A percentile compares a stretch with the other conserved stretches of the same genome.
Evolutionary conservation across 2,113 vertebrate genomes (phyloP).

Genomic region (Lynx canadensis): DNA sequence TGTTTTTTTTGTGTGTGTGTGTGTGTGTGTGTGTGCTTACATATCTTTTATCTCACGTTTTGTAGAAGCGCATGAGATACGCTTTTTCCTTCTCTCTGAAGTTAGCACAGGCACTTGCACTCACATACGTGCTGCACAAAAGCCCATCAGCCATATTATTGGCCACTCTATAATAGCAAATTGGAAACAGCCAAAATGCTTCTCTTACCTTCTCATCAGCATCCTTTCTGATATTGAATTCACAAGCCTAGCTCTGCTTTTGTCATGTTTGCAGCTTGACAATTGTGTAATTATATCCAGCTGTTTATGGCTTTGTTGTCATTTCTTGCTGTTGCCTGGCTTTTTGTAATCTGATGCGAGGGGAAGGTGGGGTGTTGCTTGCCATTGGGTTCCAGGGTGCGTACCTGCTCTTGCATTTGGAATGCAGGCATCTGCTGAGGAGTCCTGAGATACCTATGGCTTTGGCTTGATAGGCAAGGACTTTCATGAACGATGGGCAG

Average conservation of each 20-base stretch:
- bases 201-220: conserved; percentile 81
- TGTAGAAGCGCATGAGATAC: conserved; percentile 43
- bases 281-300: conserved; percentile 73
- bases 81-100: conserved; percentile 65
- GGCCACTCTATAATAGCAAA: conserved; percentile 79
- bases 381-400: not conserved
- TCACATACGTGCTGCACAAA: not conserved
- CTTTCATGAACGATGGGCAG: not conserved
- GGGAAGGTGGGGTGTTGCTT: conserved; percentile 58
- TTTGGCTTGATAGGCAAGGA: conserved; percentile 11
- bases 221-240: conserved; percentile 76
- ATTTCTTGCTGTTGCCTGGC: conserved; percentile 70
- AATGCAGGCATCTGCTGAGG: not conserved
- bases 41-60: conserved; percentile 58
- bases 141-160: conserved; percentile 72
- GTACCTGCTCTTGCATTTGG: not conserved
- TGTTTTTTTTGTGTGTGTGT: conserved; percentile 2
- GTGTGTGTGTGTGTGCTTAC: conserved; percentile 29
- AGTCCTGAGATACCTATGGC: not conserved
- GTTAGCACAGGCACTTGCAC: not conserved
- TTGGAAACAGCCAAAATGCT: conserved; percentile 73
- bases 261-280: conserved; percentile 72
- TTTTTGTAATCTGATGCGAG: conserved; percentile 64
- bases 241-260: conserved; percentile 58
- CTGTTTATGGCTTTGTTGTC: conserved; percentile 72